These are phyloP conservation scores for Globicephala melas DNA, from an alignment of 2,113 vertebrate species.

Conservation along the genomic window DNA sequence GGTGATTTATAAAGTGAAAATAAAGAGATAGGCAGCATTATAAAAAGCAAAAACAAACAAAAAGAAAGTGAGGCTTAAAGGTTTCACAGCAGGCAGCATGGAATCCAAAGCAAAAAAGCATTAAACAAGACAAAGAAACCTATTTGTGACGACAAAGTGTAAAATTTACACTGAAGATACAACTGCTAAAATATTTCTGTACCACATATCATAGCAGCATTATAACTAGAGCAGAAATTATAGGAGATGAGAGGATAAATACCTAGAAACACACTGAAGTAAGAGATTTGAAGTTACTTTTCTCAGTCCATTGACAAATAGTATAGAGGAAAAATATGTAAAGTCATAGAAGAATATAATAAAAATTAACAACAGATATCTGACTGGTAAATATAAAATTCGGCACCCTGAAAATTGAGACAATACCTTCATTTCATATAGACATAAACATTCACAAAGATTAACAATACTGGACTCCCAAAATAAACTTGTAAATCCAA, in stretches of 20 bases:
- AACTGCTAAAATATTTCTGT: neutral
- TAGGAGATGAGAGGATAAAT: neutral
- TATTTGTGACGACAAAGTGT: neutral
- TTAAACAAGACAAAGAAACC: neutral
- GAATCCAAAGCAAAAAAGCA: neutral
- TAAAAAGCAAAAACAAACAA: neutral
- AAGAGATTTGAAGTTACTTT: neutral
- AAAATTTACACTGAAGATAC: neutral
- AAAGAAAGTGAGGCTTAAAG: neutral
- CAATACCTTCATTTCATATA: neutral
- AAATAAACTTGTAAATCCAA: neutral
- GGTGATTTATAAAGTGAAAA: slow-evolving; percentile 9
- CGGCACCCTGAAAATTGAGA: neutral
- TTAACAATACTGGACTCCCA: neutral
- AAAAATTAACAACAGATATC: neutral
- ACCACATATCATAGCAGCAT: neutral
- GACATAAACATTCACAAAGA: neutral
- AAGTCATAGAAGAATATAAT: neutral
- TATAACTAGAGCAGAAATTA: neutral
- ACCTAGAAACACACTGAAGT: neutral
- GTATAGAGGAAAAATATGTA: neutral
- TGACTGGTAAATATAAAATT: neutral
- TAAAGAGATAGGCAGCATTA: neutral
- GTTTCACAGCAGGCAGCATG: neutral
- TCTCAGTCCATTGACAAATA: neutral